Conservation (phyloP, 2,113 vertebrate species). For the Columba janthina region DNA sequence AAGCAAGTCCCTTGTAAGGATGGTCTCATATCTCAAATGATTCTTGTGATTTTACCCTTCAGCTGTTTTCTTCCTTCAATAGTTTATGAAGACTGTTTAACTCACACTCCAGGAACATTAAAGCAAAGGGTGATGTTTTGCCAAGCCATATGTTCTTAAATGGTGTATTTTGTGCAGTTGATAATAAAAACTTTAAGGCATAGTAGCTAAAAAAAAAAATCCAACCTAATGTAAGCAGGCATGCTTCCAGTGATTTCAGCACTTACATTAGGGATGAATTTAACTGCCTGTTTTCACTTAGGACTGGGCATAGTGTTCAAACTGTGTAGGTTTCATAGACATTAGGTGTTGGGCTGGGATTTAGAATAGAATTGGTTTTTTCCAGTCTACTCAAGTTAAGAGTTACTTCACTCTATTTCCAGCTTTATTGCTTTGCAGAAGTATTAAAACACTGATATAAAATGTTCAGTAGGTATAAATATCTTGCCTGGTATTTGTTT, state of each 20-base stretch:
- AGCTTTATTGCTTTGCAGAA: conserved; percentile 9
- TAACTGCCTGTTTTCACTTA: not conserved
- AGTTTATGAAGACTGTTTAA: not conserved
- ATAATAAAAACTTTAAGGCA: conserved; percentile 46
- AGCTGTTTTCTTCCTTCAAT: conserved; percentile 6
- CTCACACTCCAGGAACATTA: conserved; percentile 7
- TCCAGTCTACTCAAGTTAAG: not conserved
- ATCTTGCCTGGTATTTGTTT: not conserved
- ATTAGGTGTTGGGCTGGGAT: not conserved
- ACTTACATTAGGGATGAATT: not conserved
- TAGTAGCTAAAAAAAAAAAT: not conserved
- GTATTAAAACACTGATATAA: not conserved
- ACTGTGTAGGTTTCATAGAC: not conserved
- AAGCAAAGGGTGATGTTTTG: conserved; percentile 22
- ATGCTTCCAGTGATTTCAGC: not conserved
- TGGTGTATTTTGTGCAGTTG: conserved; percentile 30
- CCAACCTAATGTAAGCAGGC: not conserved
- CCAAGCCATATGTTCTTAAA: conserved; percentile 43
- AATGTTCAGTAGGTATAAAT: not conserved
- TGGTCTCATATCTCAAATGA: not conserved
- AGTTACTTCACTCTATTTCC: not conserved
- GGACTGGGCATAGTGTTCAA: not conserved
- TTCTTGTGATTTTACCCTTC: not conserved
- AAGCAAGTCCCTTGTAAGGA: not conserved
- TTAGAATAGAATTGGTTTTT: not conserved